Evolutionary conservation across 2,113 vertebrate genomes (phyloP).

Genomic region (Amazona vittata): DNA sequence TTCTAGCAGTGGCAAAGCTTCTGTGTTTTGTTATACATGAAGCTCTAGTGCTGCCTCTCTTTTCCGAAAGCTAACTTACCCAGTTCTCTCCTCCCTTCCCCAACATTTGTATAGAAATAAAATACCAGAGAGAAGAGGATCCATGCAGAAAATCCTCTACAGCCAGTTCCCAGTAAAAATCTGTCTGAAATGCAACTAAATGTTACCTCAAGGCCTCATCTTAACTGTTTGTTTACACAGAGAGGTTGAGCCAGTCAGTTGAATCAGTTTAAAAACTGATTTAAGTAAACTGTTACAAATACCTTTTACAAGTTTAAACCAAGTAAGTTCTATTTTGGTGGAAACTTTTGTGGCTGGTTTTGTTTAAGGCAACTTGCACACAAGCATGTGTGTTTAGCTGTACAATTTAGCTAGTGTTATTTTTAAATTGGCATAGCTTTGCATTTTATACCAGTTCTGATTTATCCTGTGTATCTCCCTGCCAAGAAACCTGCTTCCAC

Average conservation of each 20-base stretch:
- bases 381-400: neutral
- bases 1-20: neutral
- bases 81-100: neutral
- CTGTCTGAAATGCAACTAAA: neutral
- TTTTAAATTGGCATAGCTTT: constrained; percentile 14
- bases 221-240: neutral
- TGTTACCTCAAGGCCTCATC: neutral
- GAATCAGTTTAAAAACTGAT: neutral
- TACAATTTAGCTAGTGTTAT: neutral
- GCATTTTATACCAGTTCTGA: neutral
- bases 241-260: neutral
- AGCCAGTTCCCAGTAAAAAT: neutral
- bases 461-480: neutral
- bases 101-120: neutral
- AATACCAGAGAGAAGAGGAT: neutral
- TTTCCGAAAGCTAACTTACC: neutral
- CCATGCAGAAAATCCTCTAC: neutral
- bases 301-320: neutral
- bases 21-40: neutral
- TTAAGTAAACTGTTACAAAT: neutral
- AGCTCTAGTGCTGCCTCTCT: neutral
- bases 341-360: neutral
- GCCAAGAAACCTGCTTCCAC: constrained; percentile 42
- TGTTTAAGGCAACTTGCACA: neutral
- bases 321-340: neutral